Evolutionary conservation across 2,888 invertebrate species (phyloP), one percentile per base, ranked within the genome.

Genomic region (Mesodorylaimus sp.): DNA sequence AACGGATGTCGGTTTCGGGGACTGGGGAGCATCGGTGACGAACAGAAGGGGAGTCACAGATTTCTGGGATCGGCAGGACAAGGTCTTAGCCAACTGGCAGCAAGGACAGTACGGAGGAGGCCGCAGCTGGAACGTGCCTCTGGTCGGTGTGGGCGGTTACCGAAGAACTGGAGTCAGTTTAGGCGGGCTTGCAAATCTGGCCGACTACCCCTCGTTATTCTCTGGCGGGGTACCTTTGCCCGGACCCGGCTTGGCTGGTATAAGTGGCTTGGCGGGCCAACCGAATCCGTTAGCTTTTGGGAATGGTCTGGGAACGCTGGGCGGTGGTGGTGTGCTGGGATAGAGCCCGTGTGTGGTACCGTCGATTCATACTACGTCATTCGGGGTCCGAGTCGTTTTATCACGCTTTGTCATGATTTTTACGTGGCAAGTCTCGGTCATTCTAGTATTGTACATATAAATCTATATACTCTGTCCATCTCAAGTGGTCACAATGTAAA

Each of bases 241-340:
- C 24, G 44, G 44, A 7, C 26, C 27, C 10, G 26, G 26, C 13
- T 43, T 43, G 44, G n/a, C n/a, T n/a, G n/a, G n/a, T n/a, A n/a
- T n/a, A n/a, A 43, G 44, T 19, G 44, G 44, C 13, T 7, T 43
- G 24, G 44, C 44, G n/a, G n/a, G n/a, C n/a, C n/a, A n/a, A n/a
- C n/a, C n/a, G n/a, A n/a, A n/a, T n/a, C n/a, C n/a, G n/a, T n/a
- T n/a, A n/a, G n/a, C n/a, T n/a, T n/a, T n/a, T n/a, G n/a, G n/a
- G n/a, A n/a, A n/a, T n/a, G n/a, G n/a, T n/a, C n/a, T n/a, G n/a
- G n/a, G n/a, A n/a, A n/a, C n/a, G n/a, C n/a, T n/a, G n/a, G n/a
- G n/a, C n/a, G n/a, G n/a, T n/a, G n/a, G n/a, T n/a, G n/a, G n/a
- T n/a, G n/a, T n/a, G n/a, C n/a, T n/a, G n/a, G n/a, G n/a, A n/a